Evolutionary conservation across 2,113 vertebrate species (phyloP).

Genomic region (Marcusenius ussheri): DNA sequence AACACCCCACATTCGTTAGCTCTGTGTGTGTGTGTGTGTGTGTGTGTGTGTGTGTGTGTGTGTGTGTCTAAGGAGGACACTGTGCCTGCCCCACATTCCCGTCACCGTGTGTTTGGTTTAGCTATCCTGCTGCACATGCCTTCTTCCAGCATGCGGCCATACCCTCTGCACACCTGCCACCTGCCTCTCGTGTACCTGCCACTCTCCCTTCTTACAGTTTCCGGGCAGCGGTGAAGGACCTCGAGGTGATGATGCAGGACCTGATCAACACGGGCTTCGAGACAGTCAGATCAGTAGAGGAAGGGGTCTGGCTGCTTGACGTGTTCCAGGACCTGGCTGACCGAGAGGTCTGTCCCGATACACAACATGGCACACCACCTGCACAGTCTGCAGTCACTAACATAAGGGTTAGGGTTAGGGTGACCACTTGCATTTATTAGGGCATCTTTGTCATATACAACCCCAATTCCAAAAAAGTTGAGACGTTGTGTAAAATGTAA

Average conservation of each 20-base stretch:
- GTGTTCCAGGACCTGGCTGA: constrained; percentile 66
- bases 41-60: constrained; percentile 5
- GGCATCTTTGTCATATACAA: background rate
- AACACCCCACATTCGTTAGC: constrained; percentile 30
- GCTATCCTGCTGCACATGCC: constrained; percentile 16
- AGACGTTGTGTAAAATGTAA: too few relatives aligned
- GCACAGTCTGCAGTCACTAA: background rate
- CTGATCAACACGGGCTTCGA: constrained; percentile 68
- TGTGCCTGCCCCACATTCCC: constrained; percentile 1
- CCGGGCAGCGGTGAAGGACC: constrained; percentile 55
- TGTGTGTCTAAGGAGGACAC: constrained; percentile 16
- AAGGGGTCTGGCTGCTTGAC: constrained; percentile 67
- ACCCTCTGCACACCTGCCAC: background rate
- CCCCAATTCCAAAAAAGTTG: too few relatives aligned
- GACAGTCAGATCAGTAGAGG: constrained; percentile 58
- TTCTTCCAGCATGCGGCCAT: background rate
- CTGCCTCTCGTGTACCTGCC: constrained; percentile 16
- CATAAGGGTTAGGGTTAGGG: background rate
- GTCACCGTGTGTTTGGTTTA: constrained; percentile 19
- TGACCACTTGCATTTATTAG: background rate
- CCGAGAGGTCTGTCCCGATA: constrained; percentile 59
- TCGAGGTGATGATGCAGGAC: constrained; percentile 70
- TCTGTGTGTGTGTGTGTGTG: constrained; percentile 7
- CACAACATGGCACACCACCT: background rate
- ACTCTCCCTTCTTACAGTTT: constrained; percentile 45